Conservation (phyloP, 2,888 invertebrate genomes). For the Alviniconcha strummeri region DNA sequence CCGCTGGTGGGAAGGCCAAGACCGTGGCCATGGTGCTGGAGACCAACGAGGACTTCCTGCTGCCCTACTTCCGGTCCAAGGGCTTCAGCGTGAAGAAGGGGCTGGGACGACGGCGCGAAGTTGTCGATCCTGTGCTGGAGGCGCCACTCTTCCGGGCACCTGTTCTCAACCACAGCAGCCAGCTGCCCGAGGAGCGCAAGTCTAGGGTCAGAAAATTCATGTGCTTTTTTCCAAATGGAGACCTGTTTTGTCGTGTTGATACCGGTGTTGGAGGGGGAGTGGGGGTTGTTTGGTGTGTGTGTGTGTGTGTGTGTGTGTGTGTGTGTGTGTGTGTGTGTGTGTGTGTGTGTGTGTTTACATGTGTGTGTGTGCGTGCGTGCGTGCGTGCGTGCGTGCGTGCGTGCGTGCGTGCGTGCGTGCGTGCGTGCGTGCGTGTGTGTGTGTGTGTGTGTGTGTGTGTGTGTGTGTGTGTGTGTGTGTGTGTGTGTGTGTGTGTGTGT, state of each 20-base stretch:
- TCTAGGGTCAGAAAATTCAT: constrained; percentile 1
- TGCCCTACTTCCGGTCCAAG: neutral
- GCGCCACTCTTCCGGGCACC: neutral
- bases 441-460: too few species aligned
- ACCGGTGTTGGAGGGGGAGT: too few species aligned
- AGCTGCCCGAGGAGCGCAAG: neutral
- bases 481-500: too few species aligned
- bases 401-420: too few species aligned
- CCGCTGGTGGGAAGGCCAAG: neutral
- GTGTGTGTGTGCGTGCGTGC: neutral
- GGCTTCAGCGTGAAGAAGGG: neutral
- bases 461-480: too few species aligned
- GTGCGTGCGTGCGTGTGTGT: too few species aligned
- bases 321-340: too few species aligned
- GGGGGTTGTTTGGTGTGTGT: neutral
- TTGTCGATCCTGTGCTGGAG: neutral
- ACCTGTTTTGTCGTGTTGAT: neutral
- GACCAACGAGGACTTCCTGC: neutral
- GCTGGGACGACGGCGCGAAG: neutral
- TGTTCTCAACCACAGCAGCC: neutral
- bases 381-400: neutral
- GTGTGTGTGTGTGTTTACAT: too few species aligned
- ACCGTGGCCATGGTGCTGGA: neutral
- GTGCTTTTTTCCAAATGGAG: neutral
- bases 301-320: neutral